Conservation (phyloP, 2,797 vertebrate species). For the Acipenser transmontanus region DNA sequence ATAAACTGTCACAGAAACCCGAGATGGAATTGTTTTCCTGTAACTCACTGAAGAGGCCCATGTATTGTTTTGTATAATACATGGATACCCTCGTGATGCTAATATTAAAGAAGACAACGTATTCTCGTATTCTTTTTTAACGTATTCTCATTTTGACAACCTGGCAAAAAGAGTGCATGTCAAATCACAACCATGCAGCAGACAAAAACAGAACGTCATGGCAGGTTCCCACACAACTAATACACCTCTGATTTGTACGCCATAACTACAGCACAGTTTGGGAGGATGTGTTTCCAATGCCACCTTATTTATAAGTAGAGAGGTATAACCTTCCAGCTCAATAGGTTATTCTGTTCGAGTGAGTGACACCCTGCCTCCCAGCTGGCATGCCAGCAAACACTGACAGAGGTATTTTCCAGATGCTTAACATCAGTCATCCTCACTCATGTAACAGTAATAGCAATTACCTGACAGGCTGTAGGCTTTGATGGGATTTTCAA, state of each 20-base stretch:
- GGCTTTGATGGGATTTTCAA: conserved; percentile 24
- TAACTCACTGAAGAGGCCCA: too few species aligned
- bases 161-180: not conserved
- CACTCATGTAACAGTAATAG: conserved; percentile 20
- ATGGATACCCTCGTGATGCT: too few species aligned
- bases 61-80: too few species aligned
- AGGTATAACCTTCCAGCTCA: conserved; percentile 23
- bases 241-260: not conserved
- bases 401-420: conserved; percentile 58
- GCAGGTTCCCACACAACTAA: not conserved
- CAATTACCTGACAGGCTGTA: conserved; percentile 30
- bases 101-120: too few species aligned
- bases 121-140: too few species aligned
- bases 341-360: conserved; percentile 50
- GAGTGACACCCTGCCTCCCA: conserved; percentile 51
- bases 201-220: not conserved
- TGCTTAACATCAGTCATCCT: conserved; percentile 56
- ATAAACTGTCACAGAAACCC: too few species aligned
- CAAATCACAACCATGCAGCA: not conserved
- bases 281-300: not conserved
- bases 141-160: too few species aligned
- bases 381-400: conserved; percentile 56
- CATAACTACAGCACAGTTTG: conserved; percentile 2
- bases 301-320: not conserved
- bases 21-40: too few species aligned